Evolutionary conservation across 2,797 vertebrate genomes (phyloP).

Genomic region (Sebastes steindachneri): DNA sequence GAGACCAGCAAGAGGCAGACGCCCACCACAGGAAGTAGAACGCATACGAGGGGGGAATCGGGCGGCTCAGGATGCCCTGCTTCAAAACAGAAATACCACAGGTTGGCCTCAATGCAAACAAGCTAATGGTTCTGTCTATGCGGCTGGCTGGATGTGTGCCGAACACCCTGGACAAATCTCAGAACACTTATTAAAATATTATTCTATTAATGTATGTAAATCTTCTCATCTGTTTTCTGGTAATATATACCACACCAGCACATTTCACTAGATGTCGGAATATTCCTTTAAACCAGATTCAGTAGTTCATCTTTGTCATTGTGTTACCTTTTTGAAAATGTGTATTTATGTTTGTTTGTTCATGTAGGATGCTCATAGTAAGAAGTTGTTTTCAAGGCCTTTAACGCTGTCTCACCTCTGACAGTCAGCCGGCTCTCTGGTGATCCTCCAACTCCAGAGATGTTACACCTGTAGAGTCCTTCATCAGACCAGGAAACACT

Average conservation of each 20-base stretch:
- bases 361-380: no score
- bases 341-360: no score
- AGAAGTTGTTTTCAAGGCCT: not conserved
- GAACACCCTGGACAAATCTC: not conserved
- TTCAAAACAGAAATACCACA: conserved; percentile 20
- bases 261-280: no score
- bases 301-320: not conserved
- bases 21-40: conserved; percentile 48
- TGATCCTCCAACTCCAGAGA: not conserved
- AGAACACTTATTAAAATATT: not conserved
- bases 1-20: not conserved
- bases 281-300: not conserved
- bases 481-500: not conserved
- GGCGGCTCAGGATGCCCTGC: rapidly evolving
- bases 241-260: no score
- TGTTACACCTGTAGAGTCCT: conserved; percentile 31
- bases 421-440: not conserved
- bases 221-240: no score
- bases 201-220: no score
- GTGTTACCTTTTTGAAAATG: not conserved
- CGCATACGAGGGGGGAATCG: rapidly evolving
- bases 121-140: not conserved
- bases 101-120: conserved; percentile 22
- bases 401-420: not conserved
- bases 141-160: not conserved